Evolutionary conservation across 2,113 vertebrate genomes (phyloP), one percentile per base, ranked within the genome.

Genomic region (Lonchura striata): DNA sequence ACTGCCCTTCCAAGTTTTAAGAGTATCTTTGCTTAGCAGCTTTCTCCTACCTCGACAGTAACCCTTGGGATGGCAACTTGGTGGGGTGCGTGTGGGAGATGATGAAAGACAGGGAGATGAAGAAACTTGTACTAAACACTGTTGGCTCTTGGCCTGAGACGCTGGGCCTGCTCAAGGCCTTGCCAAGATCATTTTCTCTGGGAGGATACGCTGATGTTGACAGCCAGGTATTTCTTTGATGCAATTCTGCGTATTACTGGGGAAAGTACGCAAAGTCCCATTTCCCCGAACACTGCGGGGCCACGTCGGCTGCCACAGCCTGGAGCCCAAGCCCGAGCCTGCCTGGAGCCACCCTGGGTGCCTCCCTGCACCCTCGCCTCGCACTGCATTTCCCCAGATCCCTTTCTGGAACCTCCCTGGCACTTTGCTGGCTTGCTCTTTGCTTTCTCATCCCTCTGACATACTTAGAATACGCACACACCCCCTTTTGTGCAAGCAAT

Each of bases 201-300:
- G 95, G 95, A 94, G 87, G 90, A 84, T 91, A 66, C 8, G 2
- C 61, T 2, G 27, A 78, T 52, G 92, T 82, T 93, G 94, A 94
- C 94, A 96, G 94, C 59, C 91, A 95, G 93, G 83, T 86, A 92
- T 96, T 85, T 86, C 86, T 75, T 95, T 93, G 93, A 79, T 90
- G 93, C 91, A 82, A 68, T 76, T 50, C 61, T 7, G 44, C 27
- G 52, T 37, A 19, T 71, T 59, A 24, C 65, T 41, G 5, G 8
- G 82, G 53, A 80, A 76, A 64, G 75, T 31, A 87, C 35, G 9
- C 41, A 0, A 49, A 90, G 82, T 93, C 85, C 88, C 15, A 0
- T 44, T 83, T 77, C 64, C 53, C 74, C 0, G 2, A 80, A 47
- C 63, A 27, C 53, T 6, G 0, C 8, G 3, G 71, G 83, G 54